Base-by-base conservation (phyloP, 2,797 vertebrate species). In the Sibirionetta formosa region DNA sequence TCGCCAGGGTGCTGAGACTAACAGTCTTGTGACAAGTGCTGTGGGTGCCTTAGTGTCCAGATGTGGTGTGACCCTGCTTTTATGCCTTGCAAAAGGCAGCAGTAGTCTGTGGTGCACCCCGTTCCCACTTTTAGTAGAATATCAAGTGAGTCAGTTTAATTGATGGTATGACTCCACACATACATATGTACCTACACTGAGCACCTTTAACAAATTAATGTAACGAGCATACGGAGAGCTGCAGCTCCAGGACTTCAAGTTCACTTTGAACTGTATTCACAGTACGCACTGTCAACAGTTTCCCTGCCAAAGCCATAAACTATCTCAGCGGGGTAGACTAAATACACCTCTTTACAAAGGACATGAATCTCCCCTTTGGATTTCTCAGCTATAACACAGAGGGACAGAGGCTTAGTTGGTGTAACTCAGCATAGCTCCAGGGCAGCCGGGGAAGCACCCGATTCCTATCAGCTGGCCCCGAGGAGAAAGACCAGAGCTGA, bases 221-320 rank as follows among this genome's bases (percentile, higher is more conserved):
- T 58, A 57, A 26, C 29, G 68, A 85, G 48, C 51, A 46, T 1
- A 72, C 61, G 40, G 58, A 61, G 33, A 86, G 40, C 61, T 92
- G 66, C 58, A 71, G n/a, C 66, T 80, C 66, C 82, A 38, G 79
- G 63, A 31, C 57, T 96, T 84, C 29, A 54, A 51, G 42, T 93
- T 73, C 44, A 42, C 66, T 94, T 86, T 96, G 82, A 96, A 95
- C 85, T 90, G 9, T 60, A 77, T 57, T 65, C 88, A 79, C 82
- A 44, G 51, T 80, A 17, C 3, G 4, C 38, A 76, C 73, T 93
- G 80, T 94, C 86, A 86, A 80, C 78, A 83, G 68, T 93, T 97
- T 96, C 88, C 57, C 33, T 83, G 82, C 71, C 86, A 94, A 94
- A 79, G 42, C 58, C 68, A 70, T 96, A 93, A 96, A 96, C 72